Evolutionary conservation across 2,888 invertebrate genomes (phyloP), one percentile per base, ranked within the genome.

Genomic region (Xestia rhomboidea): DNA sequence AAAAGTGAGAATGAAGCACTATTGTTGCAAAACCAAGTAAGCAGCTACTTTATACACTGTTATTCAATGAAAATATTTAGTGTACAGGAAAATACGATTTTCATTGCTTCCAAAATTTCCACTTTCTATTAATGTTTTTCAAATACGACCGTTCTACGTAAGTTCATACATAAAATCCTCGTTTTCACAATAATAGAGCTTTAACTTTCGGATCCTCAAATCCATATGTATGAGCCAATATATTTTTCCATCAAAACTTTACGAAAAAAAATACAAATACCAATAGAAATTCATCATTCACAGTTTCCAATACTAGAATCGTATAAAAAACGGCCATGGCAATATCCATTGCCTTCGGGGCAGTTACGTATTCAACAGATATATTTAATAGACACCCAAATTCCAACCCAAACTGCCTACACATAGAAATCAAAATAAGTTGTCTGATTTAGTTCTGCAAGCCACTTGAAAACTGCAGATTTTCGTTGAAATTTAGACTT

Each of bases 271-370:
- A 88, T 72, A 82, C 84, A 86, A 83, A 88, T 88, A 89, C 90
- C 91, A 90, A 93, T 92, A 90, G 89, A 88, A 86, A 89, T 89
- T 89, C 90, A 92, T 91, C 90, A 91, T 89, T 90, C 91, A 89
- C 87, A 86, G 89, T 88, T 88, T 89, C 88, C 92, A 91, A 88
- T 87, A 92, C 88, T 89, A 88, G 89, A 90, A 88, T 89, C 89
- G 89, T 87, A 90, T 90, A 88, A 92, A 93, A 93, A 94, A 92
- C 91, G 91, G 90, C 86, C 91, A 89, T 89, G 88, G 92, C 94
- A 94, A 94, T 94, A 94, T 92, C 91, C 89, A 90, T 88, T 91
- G 91, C 94, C 93, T 92, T 91, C 86, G 87, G 93, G 92, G 91
- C 90, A 89, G 88, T 92, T 90, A 89, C 89, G 87, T 90, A 90